Conservation (phyloP, 2,888 invertebrate species). For the Lithosia quadra region DNA sequence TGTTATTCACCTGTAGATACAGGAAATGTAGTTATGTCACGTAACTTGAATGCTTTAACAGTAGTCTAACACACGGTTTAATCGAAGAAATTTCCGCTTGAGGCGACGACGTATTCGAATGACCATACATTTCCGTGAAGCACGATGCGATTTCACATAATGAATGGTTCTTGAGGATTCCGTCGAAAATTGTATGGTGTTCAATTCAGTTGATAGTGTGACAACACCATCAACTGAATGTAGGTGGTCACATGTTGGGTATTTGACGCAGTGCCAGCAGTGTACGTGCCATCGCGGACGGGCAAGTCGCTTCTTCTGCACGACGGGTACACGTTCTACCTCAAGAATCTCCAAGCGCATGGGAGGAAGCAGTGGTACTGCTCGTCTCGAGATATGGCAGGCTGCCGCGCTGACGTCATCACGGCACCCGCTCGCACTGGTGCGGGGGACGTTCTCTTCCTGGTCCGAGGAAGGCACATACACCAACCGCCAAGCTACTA, state of each 20-base stretch:
- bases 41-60: slow-evolving; percentile 24
- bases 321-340: slow-evolving; percentile 82
- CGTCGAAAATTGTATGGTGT: slow-evolving; percentile 38
- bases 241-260: slow-evolving; percentile 50
- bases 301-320: slow-evolving; percentile 82
- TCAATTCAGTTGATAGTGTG: slow-evolving; percentile 41
- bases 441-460: slow-evolving; percentile 77
- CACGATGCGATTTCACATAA: slow-evolving; percentile 26
- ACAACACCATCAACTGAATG: slow-evolving; percentile 51
- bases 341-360: slow-evolving; percentile 83
- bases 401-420: slow-evolving; percentile 82
- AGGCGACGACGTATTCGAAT: slow-evolving; percentile 30
- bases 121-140: slow-evolving; percentile 30
- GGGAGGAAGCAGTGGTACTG: slow-evolving; percentile 85
- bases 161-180: slow-evolving; percentile 32
- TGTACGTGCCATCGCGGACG: slow-evolving; percentile 84
- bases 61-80: slow-evolving; percentile 32
- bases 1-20: slow-evolving; percentile 37
- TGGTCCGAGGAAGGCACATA: slow-evolving; percentile 80
- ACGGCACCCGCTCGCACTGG: slow-evolving; percentile 73
- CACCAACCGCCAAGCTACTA: slow-evolving; percentile 82
- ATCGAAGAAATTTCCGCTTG: slow-evolving; percentile 28
- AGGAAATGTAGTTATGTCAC: slow-evolving; percentile 23
- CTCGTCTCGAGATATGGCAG: slow-evolving; percentile 83
- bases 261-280: slow-evolving; percentile 75